Base-by-base conservation (phyloP, 2,888 invertebrate genomes). In the Tetragonula carbonaria region DNA sequence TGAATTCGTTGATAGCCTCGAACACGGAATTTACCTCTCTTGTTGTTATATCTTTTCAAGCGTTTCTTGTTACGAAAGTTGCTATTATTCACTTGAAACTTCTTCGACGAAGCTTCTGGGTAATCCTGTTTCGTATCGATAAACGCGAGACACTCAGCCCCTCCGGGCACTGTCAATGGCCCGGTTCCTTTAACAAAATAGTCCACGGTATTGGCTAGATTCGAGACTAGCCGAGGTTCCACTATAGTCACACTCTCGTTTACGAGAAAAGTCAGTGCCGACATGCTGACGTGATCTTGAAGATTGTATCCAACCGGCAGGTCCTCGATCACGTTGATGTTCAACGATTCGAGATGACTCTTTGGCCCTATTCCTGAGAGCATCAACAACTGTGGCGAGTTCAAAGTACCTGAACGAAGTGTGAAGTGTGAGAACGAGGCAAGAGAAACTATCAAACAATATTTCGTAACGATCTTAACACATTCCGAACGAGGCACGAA, bases 371-470 rank as follows among this genome's bases (percentile, higher is more conserved):
- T 95, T 18, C 98, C 98, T 0, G 98, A 98, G 21, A 98, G 93
- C 97, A 98, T 97, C 68, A 98, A 94, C 5, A 98, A 94, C 92
- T 98, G 98, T 0, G 98, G 98, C 2, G 98, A 97, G 88, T 97
- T 98, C 51, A 98, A 96, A 0, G 97, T 95, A 4, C 98, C 98
- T 2, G 97, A 97, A 14, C 97, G 33, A 33, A 33, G 33, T 33
- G 33, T 33, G 33, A 33, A 96, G 45, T 38, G 11, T 50, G 6
- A 23, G 18, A 2, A 0, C 21, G 28, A 45, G 14, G 33, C 33
- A 33, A 63, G 21, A 21, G 28, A 65, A 1, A 11, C 21, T 33
- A 65, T 4, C 33, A 18, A 33, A 63, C 18, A 11, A 18, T 33
- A 45, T 63, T 13, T 21, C 21, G 11, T 16, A 57, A 55, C 45